Base-by-base conservation (phyloP, 2,888 invertebrate genomes). In the Agrochola macilenta region DNA sequence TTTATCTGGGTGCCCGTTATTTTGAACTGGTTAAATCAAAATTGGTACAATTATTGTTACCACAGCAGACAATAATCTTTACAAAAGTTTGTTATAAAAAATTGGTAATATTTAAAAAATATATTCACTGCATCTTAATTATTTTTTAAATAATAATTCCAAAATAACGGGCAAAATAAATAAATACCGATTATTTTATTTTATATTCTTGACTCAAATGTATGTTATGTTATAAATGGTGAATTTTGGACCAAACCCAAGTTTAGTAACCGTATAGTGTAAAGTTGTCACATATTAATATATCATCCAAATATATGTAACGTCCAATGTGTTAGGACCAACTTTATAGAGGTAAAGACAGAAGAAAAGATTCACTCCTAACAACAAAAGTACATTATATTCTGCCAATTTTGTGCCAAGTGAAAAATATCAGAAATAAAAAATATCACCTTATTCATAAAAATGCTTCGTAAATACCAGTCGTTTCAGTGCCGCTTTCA, bases 231-330 rank as follows among this genome's bases (percentile, higher is more conserved):
- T 79, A 35, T 73, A 61, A 78, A 82, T 78, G 69, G 66, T 74
- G 75, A 78, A 84, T 84, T 76, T 84, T 82, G 87, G 87, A 88
- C 87, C 87, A 87, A 88, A 76, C 76, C 39, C 74, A 71, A 78
- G 66, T 75, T 77, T 74, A 65, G 30, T 80, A 70, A 60, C 60
- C 46, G 39, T 68, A 49, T 78, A 74, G 58, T 75, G 54, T 82
- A 71, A 61, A 65, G 35, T 74, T 74, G 58, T 86, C 78, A 81
- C 70, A 84, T 77, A 68, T 57, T 70, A 46, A 54, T 77, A 11
- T 57, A 74, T 79, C 74, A 75, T 69, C 57, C 54, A 73, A 66
- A 46, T 73, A 64, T 74, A n/a, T 64, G 49, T 65, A 17, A 14
- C 26, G 49, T 69, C 63, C 71, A 61, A 65, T 84, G 74, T 83